phyloP scores from a whole-genome alignment of 2,888 invertebrate genomes.

The Dynastes grantii region DNA sequence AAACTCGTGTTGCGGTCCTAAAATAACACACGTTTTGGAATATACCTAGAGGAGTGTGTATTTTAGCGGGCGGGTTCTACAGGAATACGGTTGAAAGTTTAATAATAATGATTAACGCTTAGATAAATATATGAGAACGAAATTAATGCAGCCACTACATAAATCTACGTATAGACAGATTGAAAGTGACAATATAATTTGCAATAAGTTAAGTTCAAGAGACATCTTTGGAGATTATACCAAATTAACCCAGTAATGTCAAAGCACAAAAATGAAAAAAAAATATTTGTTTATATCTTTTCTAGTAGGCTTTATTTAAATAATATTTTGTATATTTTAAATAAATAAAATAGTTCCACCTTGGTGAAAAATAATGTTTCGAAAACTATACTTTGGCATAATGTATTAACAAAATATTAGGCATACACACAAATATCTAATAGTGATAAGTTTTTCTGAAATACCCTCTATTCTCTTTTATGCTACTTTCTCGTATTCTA shows the following conservation, averaged over 20 bases:
- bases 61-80: neutral
- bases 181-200: neutral
- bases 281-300: too few species aligned
- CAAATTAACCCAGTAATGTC: neutral
- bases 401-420: too few species aligned
- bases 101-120: slow-evolving; percentile 10
- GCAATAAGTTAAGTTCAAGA: neutral
- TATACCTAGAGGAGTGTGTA: slow-evolving; percentile 13
- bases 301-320: too few species aligned
- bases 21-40: slow-evolving; percentile 17
- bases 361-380: too few species aligned
- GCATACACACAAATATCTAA: too few species aligned
- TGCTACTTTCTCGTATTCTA: too few species aligned
- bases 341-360: too few species aligned
- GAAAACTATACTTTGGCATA: too few species aligned
- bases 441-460: too few species aligned
- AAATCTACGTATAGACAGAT: neutral
- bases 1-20: slow-evolving; percentile 20
- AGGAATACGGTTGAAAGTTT: neutral
- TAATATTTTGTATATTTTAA: too few species aligned
- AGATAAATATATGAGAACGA: slow-evolving; percentile 8
- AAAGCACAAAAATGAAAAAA: neutral
- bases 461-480: too few species aligned
- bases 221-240: too few species aligned
- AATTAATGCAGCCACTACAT: neutral